phyloP scores from a whole-genome alignment of 2,888 invertebrate species.

The Adelphocoris suturalis region DNA sequence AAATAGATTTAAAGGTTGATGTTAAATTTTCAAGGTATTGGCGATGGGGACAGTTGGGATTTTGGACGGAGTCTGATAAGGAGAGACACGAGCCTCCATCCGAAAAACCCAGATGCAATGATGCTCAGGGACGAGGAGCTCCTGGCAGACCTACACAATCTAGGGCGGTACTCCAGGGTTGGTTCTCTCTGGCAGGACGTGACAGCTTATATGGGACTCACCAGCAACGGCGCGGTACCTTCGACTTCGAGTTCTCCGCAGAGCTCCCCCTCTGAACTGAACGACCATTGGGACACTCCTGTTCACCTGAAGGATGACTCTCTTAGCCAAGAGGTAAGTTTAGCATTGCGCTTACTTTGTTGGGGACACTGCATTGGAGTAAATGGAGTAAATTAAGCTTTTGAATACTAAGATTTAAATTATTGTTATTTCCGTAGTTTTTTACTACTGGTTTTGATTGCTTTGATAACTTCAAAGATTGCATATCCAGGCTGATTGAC shows the following conservation, averaged over 20 bases:
- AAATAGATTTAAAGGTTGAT: too few relatives aligned
- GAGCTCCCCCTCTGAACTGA: not conserved
- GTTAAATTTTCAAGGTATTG: conserved; percentile 64
- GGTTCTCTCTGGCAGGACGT: conserved; percentile 81
- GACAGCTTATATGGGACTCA: conserved; percentile 81
- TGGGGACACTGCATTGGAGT: not conserved
- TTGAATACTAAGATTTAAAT: too few relatives aligned
- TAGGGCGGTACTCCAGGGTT: conserved; percentile 82
- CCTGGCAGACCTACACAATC: conserved; percentile 86
- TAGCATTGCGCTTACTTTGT: too few relatives aligned
- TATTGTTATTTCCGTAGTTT: too few relatives aligned
- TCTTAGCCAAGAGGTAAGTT: conserved; percentile 57
- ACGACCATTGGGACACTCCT: conserved; percentile 60
- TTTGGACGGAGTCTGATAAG: conserved; percentile 62
- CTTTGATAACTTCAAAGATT: too few relatives aligned
- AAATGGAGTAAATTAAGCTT: too few relatives aligned
- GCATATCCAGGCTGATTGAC: too few relatives aligned
- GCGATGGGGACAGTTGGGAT: conserved; percentile 80
- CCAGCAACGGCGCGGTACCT: conserved; percentile 67
- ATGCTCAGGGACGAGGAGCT: conserved; percentile 85
- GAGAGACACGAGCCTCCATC: conserved; percentile 80
- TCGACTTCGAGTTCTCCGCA: conserved; percentile 67
- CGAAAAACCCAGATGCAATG: conserved; percentile 86
- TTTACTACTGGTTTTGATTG: too few relatives aligned
- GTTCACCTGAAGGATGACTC: conserved; percentile 62